Conservation (phyloP, 2,113 vertebrate genomes). For the Vidua chalybeata region DNA sequence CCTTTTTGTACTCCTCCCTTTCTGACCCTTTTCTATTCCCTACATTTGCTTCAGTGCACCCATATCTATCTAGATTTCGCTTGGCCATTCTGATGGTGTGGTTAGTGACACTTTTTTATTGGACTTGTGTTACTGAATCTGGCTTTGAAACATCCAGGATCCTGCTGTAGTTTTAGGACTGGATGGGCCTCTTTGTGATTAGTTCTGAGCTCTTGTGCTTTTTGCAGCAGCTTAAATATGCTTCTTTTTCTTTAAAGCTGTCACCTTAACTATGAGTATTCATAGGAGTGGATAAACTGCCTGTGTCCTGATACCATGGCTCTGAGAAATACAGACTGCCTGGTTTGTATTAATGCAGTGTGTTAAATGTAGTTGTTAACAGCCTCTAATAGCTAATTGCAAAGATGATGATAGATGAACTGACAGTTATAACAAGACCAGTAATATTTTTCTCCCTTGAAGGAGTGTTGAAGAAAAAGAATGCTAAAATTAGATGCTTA, state of each 20-base stretch:
- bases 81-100: background rate
- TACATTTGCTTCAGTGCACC: background rate
- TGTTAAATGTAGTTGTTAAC: background rate
- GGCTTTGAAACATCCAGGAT: background rate
- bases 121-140: background rate
- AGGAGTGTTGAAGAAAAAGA: background rate
- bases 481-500: background rate
- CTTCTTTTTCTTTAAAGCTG: background rate
- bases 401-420: background rate
- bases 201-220: background rate
- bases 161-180: background rate
- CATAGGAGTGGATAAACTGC: background rate
- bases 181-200: background rate
- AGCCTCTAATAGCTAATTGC: background rate
- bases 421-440: background rate
- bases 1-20: background rate
- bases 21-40: background rate
- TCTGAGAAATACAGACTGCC: background rate
- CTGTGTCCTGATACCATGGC: background rate
- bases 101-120: background rate
- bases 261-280: background rate
- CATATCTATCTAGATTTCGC: background rate
- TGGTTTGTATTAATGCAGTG: background rate
- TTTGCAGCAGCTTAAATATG: background rate
- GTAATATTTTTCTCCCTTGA: background rate